These are phyloP conservation scores for Drosophila murphyi DNA, from an alignment of 1,140 invertebrate species.

Conservation along the genomic window DNA sequence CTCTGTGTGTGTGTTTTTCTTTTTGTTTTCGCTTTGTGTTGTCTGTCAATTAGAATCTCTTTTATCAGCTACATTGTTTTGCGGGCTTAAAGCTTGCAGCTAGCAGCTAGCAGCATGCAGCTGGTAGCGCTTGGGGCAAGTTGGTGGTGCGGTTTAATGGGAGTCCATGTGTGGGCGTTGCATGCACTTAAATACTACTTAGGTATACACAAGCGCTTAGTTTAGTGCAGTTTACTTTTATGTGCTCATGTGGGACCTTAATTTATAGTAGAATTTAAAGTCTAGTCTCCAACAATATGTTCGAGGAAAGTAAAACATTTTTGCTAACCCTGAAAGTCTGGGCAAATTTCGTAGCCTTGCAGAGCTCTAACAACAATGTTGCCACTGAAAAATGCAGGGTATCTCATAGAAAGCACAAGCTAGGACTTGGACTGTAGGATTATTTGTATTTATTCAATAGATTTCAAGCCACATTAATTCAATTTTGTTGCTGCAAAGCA, in stretches of 20 bases:
- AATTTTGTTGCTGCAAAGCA: slow-evolving; percentile 14
- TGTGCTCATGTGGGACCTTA: slow-evolving; percentile 11
- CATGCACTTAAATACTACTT: slow-evolving; percentile 40
- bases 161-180: slow-evolving; percentile 23
- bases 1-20: slow-evolving; percentile 5
- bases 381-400: background rate
- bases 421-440: too few species aligned
- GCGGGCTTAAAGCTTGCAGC: slow-evolving; percentile 17
- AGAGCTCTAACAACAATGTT: background rate
- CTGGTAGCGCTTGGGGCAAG: slow-evolving; percentile 5
- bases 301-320: background rate
- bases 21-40: slow-evolving; percentile 25
- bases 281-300: background rate
- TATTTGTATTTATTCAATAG: background rate
- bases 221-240: slow-evolving; percentile 47
- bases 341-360: background rate
- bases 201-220: slow-evolving; percentile 25
- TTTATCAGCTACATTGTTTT: slow-evolving; percentile 55
- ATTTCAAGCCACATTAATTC: slow-evolving; percentile 11
- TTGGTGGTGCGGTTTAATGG: slow-evolving; percentile 26
- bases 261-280: slow-evolving; percentile 19
- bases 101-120: background rate
- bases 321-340: background rate
- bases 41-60: slow-evolving; percentile 62
- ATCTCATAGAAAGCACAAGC: background rate